Base-by-base conservation (phyloP, 2,888 invertebrate species). In the Gymnoscelis rufifasciata region DNA sequence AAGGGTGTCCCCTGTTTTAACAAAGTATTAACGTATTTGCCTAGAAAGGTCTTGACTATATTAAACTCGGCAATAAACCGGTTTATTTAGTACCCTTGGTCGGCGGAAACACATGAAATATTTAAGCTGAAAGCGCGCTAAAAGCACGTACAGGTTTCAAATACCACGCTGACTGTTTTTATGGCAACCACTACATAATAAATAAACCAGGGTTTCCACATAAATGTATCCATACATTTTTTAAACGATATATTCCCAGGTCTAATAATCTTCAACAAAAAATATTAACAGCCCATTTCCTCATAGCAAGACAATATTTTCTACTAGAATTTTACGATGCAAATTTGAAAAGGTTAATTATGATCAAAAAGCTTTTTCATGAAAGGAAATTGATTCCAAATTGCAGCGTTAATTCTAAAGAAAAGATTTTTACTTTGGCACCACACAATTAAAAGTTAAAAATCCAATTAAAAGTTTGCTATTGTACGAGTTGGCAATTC, bases 381-480 rank as follows among this genome's bases (percentile, higher is more conserved):
- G 10, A 38, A 36, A 44, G 30, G 39, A 27, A 46, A 41, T 41
- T 38, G 24, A 47, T 47, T 28, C 39, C 24, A 12, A 47, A 46
- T 31, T 23, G 47, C 28, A 37, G 45, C 45, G 44, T 45, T 50
- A 52, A 54, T 47, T 50, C 43, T 37, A 51, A 52, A 48, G 39
- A 52, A 52, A 52, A 51, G 45, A 41, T 51, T 48, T 43, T 50
- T 31, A 44, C 46, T 52, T 46, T 41, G 46, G 41, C 43, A 46
- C 46, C 47, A 48, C 27, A 48, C 46, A 46, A 51, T 52, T 57
- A 47, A 62, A 64, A 60, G 59, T 65, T 64, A 54, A 61, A 60
- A 65, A 60, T 31, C 53, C 62, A 66, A 66, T 66, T 66, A 66
- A 66, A 66, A 66, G 52, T 57, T 59, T 48, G 29, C 57, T 54